These are phyloP conservation scores for Sebastolobus alascanus DNA, from an alignment of 2,797 vertebrate genomes.

Conservation along the genomic window DNA sequence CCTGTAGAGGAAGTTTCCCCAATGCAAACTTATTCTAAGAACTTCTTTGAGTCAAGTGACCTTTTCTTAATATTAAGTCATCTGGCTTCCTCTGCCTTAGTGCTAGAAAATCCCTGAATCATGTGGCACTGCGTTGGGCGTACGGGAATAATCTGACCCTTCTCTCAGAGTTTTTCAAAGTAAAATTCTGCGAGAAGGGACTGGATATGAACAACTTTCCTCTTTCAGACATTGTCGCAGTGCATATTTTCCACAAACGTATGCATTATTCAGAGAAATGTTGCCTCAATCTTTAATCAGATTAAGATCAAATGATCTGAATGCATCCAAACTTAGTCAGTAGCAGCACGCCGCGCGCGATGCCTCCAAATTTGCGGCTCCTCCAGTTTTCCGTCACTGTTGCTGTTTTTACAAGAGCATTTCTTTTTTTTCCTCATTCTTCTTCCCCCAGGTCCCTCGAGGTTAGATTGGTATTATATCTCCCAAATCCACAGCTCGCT, in stretches of 20 bases:
- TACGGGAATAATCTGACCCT: slow-evolving; percentile 31
- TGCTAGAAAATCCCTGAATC: slow-evolving; percentile 30
- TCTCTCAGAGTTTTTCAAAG: slow-evolving; percentile 1
- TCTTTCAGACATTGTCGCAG: not conserved
- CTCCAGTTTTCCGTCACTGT: slow-evolving; percentile 49
- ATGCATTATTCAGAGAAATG: slow-evolving; percentile 49
- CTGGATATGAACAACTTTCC: slow-evolving; percentile 17
- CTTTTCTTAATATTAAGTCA: slow-evolving; percentile 20
- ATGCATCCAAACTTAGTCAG: slow-evolving; percentile 16
- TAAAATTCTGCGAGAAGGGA: not conserved
- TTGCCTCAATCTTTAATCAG: slow-evolving; percentile 37
- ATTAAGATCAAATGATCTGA: slow-evolving; percentile 38
- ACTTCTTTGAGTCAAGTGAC: slow-evolving; percentile 5
- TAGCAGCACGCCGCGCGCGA: not conserved
- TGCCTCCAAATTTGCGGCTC: slow-evolving; percentile 23
- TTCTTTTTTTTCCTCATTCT: slow-evolving; percentile 29
- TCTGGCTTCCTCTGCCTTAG: slow-evolving; percentile 1
- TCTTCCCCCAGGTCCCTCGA: slow-evolving; percentile 51
- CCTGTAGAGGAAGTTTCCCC: not conserved
- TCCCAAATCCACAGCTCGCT: slow-evolving; percentile 65
- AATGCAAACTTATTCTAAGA: slow-evolving; percentile 25
- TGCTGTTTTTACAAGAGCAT: slow-evolving; percentile 46
- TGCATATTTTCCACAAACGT: slow-evolving; percentile 15
- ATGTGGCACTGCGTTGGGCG: not conserved
- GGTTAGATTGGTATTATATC: slow-evolving; percentile 73